These are phyloP conservation scores for Miichthys miiuy DNA, from an alignment of 2,797 vertebrate genomes.

Conservation along the genomic window DNA sequence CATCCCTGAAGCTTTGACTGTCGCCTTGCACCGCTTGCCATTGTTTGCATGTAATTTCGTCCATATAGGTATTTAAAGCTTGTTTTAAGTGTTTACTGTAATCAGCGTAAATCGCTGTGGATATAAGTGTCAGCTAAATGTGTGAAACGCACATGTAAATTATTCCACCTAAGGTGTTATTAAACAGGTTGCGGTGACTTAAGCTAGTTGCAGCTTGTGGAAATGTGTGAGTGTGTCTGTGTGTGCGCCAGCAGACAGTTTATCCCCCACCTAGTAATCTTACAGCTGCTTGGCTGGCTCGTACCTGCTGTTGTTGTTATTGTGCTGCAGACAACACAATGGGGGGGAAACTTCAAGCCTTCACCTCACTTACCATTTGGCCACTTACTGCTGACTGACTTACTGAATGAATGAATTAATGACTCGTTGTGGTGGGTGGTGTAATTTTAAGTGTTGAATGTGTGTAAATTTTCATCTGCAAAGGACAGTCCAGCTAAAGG, in stretches of 20 bases:
- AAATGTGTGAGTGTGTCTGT: slow-evolving; percentile 9
- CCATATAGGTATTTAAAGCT: slow-evolving; percentile 53
- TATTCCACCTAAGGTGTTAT: slow-evolving; percentile 70
- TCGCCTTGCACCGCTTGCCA: slow-evolving; percentile 3
- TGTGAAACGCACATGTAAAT: slow-evolving; percentile 61
- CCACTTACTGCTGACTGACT: slow-evolving; percentile 14
- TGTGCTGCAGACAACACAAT: slow-evolving; percentile 38
- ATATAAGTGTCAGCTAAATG: slow-evolving; percentile 63
- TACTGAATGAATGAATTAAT: slow-evolving; percentile 24
- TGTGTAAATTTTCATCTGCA: not conserved
- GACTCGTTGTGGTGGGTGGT: slow-evolving; percentile 3
- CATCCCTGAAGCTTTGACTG: not conserved
- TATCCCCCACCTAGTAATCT: slow-evolving; percentile 74
- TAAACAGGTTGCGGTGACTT: slow-evolving; percentile 63
- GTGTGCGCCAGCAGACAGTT: slow-evolving; percentile 64
- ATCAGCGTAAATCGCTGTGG: slow-evolving; percentile 55
- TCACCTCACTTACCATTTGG: slow-evolving; percentile 19
- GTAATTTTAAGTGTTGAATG: not conserved
- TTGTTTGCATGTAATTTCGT: slow-evolving; percentile 53
- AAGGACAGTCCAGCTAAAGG: not conserved
- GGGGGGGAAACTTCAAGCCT: slow-evolving; percentile 11
- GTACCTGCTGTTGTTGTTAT: slow-evolving; percentile 52
- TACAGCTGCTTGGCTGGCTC: slow-evolving; percentile 59
- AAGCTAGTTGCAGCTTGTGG: slow-evolving; percentile 67
- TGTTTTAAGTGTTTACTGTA: slow-evolving; percentile 72